Base-by-base conservation (phyloP, 1,140 invertebrate genomes). In the Philaenus spumarius region DNA sequence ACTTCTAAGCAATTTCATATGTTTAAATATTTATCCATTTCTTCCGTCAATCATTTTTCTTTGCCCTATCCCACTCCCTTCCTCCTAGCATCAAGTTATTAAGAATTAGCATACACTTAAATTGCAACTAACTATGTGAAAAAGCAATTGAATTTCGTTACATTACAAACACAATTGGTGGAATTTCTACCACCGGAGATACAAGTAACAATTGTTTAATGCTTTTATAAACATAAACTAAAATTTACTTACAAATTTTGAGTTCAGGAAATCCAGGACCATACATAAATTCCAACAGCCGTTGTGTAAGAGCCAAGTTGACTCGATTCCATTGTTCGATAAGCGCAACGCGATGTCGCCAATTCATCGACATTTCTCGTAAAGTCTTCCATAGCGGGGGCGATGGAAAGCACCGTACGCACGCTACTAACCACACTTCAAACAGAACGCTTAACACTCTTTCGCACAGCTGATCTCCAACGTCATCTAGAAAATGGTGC, bases 341-440 rank as follows among this genome's bases (percentile, higher is more conserved):
- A 1, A 98, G 78, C 40, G 91, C 89, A 45, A 91, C 80, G 59
- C 95, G 84, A 76, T 98, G 95, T 12, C 95, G 78, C 94, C 94
- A 97, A 66, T 87, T 87, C 62, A 89, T 79, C 71, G 93, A 95
- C 63, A 93, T 89, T 74, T 96, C 92, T 65, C 92, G 81, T 57
- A 98, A 78, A 2, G 95, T 97, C 73, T 95, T 93, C 95, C 95
- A 98, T 62, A 97, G 76, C 6, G 93, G 90, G 9, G 95, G 94
- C 4, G 93, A 89, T 12, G 94, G 95, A 75, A 90, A 91, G 72
- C 87, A 95, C 53, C 87, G 84, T 48, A 82, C 84, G 72, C 95
- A 98, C 1, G 94, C 92, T 19, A 95, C 74, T 20, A 98, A 76
- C 95, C 95, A 98, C 1, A 97, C 86, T 76, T 97, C 93, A 72